A percentile compares a stretch with the other conserved stretches of the same genome.
These are phyloP conservation scores for Amyelois transitella DNA, from an alignment of 1,140 invertebrate species.

Conservation along the genomic window DNA sequence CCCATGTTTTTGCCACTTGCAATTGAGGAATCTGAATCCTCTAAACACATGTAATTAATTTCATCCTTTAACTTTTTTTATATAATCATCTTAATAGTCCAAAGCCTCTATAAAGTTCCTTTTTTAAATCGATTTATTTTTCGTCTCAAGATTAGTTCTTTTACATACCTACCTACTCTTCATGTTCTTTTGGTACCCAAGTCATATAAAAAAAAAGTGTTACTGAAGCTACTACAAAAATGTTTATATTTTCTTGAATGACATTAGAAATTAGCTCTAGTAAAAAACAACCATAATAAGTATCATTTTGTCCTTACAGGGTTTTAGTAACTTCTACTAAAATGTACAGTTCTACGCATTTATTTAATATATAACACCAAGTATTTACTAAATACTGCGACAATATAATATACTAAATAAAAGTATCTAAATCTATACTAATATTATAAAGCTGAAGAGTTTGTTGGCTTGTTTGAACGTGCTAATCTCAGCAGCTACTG, in stretches of 20 bases:
- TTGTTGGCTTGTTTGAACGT: too few species aligned
- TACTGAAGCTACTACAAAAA: constrained; percentile 23
- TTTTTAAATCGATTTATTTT: neutral
- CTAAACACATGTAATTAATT: constrained; percentile 28
- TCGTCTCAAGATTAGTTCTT: constrained; percentile 11
- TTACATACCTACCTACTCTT: constrained; percentile 19
- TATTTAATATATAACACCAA: too few species aligned
- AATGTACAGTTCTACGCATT: too few species aligned
- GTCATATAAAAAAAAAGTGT: constrained; percentile 26
- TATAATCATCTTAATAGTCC: neutral
- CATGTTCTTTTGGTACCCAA: constrained; percentile 21
- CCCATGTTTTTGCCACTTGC: constrained; percentile 18
- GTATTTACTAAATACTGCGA: too few species aligned
- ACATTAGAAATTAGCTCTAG: constrained; percentile 21
- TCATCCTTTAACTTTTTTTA: constrained; percentile 21
- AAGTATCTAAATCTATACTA: too few species aligned
- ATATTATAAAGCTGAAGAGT: too few species aligned
- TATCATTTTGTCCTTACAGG: constrained; percentile 15
- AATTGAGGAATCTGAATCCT: constrained; percentile 23
- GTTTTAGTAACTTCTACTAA: constrained; percentile 13
- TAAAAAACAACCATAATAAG: constrained; percentile 20
- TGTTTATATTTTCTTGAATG: constrained; percentile 24
- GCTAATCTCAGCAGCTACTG: too few species aligned
- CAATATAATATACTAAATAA: too few species aligned
- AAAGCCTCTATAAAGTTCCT: neutral